These are phyloP conservation scores for Punctoribates punctum DNA, from an alignment of 2,888 invertebrate genomes.

Conservation along the genomic window DNA sequence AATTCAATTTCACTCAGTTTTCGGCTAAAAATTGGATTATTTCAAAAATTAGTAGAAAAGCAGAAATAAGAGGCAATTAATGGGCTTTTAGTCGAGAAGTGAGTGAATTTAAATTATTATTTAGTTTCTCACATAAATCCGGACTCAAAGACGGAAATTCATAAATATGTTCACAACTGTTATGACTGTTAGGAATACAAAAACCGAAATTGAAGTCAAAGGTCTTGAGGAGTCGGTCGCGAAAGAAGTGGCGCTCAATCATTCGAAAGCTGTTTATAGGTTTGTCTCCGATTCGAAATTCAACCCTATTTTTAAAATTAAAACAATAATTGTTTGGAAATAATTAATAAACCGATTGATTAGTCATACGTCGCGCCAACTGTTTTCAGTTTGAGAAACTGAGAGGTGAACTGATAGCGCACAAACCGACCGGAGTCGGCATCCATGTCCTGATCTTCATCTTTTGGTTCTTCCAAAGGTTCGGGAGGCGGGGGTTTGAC, in stretches of 20 bases:
- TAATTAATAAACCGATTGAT: constrained; percentile 31
- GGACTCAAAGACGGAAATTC: constrained; percentile 87
- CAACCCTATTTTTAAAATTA: constrained; percentile 65
- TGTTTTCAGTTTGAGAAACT: constrained; percentile 90
- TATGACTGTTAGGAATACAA: constrained; percentile 94
- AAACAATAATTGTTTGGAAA: background rate
- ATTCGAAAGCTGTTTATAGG: constrained; percentile 92
- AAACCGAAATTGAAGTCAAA: constrained; percentile 99
- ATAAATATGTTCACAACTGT: constrained; percentile 98
- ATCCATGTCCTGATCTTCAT: constrained; percentile 59
- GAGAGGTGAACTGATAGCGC: constrained; percentile 97
- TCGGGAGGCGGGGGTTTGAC: constrained; percentile 66
- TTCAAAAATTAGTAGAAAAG: too few species aligned
- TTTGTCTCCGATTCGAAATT: constrained; percentile 88
- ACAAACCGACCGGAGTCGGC: constrained; percentile 93
- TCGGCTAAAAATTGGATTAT: too few species aligned
- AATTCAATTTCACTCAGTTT: background rate
- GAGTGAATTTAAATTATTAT: too few species aligned
- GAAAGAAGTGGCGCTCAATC: constrained; percentile 96
- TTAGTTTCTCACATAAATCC: constrained; percentile 81
- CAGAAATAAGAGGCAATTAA: too few species aligned
- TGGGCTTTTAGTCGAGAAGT: too few species aligned
- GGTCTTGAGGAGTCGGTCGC: constrained; percentile 86
- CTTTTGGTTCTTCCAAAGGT: constrained; percentile 45
- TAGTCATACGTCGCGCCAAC: constrained; percentile 90